phyloP scores from a whole-genome alignment of 2,888 invertebrate species.

The Dryadula phaetusa region DNA sequence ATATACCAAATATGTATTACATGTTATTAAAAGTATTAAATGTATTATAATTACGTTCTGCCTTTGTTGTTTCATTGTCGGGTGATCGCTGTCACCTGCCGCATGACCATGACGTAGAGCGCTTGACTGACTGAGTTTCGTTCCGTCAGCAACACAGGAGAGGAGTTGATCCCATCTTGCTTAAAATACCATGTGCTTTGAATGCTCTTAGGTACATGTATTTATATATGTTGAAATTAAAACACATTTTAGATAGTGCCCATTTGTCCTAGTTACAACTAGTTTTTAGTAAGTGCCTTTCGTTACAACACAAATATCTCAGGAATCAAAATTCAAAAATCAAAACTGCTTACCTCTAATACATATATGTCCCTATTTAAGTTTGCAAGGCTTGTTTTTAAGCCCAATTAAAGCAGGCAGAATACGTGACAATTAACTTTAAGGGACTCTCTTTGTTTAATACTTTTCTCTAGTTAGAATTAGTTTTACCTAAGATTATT shows the following conservation, averaged over 20 bases:
- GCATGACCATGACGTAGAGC: neutral
- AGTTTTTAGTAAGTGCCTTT: too few relatives aligned
- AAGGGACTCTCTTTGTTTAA: too few relatives aligned
- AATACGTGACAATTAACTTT: too few relatives aligned
- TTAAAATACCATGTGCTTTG: neutral
- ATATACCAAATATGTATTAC: neutral
- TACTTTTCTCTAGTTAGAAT: too few relatives aligned
- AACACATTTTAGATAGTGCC: neutral
- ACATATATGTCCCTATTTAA: too few relatives aligned
- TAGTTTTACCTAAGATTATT: too few relatives aligned
- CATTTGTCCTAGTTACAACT: too few relatives aligned
- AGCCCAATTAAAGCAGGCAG: too few relatives aligned
- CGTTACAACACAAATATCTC: too few relatives aligned
- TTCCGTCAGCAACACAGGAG: neutral
- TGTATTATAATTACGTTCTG: neutral
- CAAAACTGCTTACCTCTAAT: too few relatives aligned
- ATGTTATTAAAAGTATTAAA: neutral
- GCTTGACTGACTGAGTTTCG: neutral
- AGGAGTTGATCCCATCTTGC: conserved; percentile 23
- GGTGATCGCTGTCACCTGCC: neutral
- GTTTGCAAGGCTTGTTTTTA: too few relatives aligned
- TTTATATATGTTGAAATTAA: neutral
- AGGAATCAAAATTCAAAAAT: too few relatives aligned
- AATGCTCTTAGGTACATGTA: neutral
- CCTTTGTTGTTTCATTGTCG: neutral